Evolutionary conservation across 2,113 vertebrate genomes (phyloP).

Genomic region (Brachypodius melanocephalos): DNA sequence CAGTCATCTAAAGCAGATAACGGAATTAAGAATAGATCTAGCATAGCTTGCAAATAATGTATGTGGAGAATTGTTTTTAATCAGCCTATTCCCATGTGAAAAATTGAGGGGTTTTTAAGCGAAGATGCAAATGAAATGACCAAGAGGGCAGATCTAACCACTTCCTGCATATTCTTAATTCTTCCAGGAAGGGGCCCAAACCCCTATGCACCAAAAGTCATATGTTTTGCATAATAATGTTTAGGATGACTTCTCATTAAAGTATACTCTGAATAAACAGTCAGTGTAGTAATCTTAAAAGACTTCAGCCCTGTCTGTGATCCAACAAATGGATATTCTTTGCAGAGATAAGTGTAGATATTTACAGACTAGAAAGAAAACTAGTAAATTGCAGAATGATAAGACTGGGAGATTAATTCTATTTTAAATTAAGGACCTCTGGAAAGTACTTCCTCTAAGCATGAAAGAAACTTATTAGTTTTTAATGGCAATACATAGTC

Average conservation of each 20-base stretch:
- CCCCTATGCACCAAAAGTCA: not conserved
- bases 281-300: not conserved
- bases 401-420: not conserved
- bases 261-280: not conserved
- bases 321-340: not conserved
- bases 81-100: not conserved
- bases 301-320: not conserved
- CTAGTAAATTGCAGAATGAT: not conserved
- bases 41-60: not conserved
- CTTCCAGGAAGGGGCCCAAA: not conserved
- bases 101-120: not conserved
- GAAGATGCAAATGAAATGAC: constrained; percentile 2
- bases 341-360: not conserved
- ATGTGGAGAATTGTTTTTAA: not conserved
- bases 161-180: constrained; percentile 37
- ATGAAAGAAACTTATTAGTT: not conserved
- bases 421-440: not conserved
- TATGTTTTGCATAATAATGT: not conserved
- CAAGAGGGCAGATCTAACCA: not conserved
- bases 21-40: not conserved
- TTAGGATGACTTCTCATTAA: not conserved
- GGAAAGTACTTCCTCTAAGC: not conserved
- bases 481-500: not conserved
- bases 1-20: not conserved
- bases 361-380: not conserved